Percentiles rank a stretch among this genome's conserved stretches.
These are phyloP conservation scores for Hecatera dysodea DNA, from an alignment of 2,888 invertebrate species.

Conservation along the genomic window DNA sequence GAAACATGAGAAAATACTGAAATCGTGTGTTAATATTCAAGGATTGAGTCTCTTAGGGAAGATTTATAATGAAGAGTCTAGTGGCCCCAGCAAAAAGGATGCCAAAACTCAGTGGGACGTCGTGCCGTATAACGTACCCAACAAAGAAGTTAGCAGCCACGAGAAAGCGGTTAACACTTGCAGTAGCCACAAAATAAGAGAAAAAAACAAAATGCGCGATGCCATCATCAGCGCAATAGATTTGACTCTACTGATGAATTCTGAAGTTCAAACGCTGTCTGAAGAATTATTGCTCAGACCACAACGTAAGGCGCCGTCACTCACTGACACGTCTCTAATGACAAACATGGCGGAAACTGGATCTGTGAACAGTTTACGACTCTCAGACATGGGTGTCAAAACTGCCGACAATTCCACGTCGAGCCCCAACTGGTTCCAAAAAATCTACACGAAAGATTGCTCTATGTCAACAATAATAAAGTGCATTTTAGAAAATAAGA, in stretches of 20 bases:
- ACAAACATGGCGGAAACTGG: constrained; percentile 35
- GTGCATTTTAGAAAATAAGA: constrained; percentile 63
- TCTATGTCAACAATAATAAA: constrained; percentile 71
- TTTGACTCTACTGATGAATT: constrained; percentile 25
- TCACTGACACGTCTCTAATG: constrained; percentile 23
- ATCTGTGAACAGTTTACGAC: constrained; percentile 22
- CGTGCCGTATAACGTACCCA: neutral
- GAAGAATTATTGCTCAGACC: constrained; percentile 1
- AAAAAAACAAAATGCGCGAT: constrained; percentile 30
- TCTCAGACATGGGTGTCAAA: constrained; percentile 1
- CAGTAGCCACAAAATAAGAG: constrained; percentile 27
- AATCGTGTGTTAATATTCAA: constrained; percentile 68
- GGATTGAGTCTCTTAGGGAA: constrained; percentile 80
- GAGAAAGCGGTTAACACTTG: constrained; percentile 47
- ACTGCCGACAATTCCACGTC: constrained; percentile 68
- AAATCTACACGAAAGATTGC: constrained; percentile 68
- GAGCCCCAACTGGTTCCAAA: constrained; percentile 68
- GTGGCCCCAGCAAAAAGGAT: constrained; percentile 62
- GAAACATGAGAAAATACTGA: constrained; percentile 75
- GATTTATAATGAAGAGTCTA: constrained; percentile 76
- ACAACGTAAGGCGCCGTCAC: neutral
- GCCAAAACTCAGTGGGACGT: constrained; percentile 70
- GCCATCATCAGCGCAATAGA: constrained; percentile 51
- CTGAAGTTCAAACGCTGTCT: constrained; percentile 40
- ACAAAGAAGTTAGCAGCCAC: neutral